Base-by-base conservation (phyloP, 2,888 invertebrate genomes). In the Hedychridium roseum region DNA sequence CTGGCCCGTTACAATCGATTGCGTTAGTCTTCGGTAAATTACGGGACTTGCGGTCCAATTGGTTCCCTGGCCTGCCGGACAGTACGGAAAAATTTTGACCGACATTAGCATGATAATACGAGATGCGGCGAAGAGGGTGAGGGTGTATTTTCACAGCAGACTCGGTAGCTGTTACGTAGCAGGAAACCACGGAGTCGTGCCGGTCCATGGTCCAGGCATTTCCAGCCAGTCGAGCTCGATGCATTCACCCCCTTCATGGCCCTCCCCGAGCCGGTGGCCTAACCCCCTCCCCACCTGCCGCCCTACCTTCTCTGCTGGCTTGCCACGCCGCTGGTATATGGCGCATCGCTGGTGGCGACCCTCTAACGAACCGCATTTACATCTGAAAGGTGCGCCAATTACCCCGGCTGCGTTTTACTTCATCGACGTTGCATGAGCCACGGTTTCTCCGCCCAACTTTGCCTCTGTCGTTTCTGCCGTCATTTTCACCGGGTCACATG, bases 311-410 rank as follows among this genome's bases (percentile, higher is more conserved):
- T 45, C 32, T 27, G 23, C 28, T 30, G 39, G 52, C 23, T 31
- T 14, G 16, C 4, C 4, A 27, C 28, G 38, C 27, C 26, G 28
- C 18, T 21, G 38, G 12, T 50, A 45, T 51, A 57, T 50, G 56
- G 56, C 62, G 63, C 63, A 60, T 60, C 53, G 58, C 50, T 48
- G 57, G 55, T 60, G 57, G 62, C 57, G 64, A 61, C 64, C 66
- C 69, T 58, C 70, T 73, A 73, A 73, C 72, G 72, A 73, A 72
- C 71, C 73, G 60, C 72, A 73, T 73, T 73, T 73, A 73, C 73
- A 73, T 73, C 67, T 73, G 73, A 73, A 73, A 73, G 73, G 71
- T 66, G 59, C 58, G 66, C 69, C 73, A 73, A 73, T 73, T 73
- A 73, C 70, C 63, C 43, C 39, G 58, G 54, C 49, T 63, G 58